These are phyloP conservation scores for Aurelia sp. DNA, from an alignment of 30 jellyfish, hydroid and myxozoan species.

Conservation along the genomic window DNA sequence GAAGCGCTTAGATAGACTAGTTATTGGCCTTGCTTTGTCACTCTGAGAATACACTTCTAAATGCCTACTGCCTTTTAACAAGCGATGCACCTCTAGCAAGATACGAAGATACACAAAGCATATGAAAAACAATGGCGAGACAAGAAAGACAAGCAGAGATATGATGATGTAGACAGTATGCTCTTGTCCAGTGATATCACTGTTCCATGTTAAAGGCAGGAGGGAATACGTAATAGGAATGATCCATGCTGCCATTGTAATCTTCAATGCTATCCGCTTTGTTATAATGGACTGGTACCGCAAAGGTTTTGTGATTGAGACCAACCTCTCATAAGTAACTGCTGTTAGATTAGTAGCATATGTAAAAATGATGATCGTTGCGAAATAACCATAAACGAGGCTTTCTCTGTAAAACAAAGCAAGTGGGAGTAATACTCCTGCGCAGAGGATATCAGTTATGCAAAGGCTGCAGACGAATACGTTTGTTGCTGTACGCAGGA, in stretches of 20 bases:
- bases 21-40: neutral
- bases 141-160: conserved; percentile 67
- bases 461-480: conserved; percentile 81
- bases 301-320: conserved; percentile 82
- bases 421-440: conserved; percentile 76
- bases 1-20: neutral
- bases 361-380: conserved; percentile 58
- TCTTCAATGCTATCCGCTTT: conserved; percentile 64
- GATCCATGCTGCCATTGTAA: conserved; percentile 65
- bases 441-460: conserved; percentile 68
- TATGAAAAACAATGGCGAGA: conserved; percentile 82
- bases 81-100: conserved; percentile 54
- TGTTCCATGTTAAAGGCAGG: conserved; percentile 77
- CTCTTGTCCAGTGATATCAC: too few species aligned
- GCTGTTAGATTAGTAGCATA: conserved; percentile 77
- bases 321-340: conserved; percentile 85
- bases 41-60: conserved; percentile 16
- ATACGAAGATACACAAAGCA: conserved; percentile 73
- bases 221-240: conserved; percentile 71
- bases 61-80: conserved; percentile 31
- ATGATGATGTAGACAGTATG: conserved; percentile 35
- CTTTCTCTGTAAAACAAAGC: conserved; percentile 56
- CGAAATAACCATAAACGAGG: conserved; percentile 50
- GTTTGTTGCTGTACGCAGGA: conserved; percentile 81
- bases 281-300: conserved; percentile 68